phyloP scores from a whole-genome alignment of 2,113 vertebrate genomes.

The Choloepus hoffmanni region DNA sequence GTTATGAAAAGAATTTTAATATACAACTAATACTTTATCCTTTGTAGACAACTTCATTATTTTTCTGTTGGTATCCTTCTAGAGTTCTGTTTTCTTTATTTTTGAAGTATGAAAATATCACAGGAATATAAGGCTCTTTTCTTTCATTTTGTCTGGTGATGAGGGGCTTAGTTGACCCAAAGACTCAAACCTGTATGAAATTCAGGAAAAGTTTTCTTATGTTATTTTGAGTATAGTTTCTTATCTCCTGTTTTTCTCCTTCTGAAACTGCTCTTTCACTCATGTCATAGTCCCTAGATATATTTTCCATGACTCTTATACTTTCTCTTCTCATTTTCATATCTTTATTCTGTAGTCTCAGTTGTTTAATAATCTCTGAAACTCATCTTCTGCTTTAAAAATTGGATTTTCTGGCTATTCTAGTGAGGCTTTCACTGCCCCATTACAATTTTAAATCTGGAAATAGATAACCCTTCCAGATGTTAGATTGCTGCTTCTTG shows the following conservation, averaged over 20 bases:
- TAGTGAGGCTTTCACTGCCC: background rate
- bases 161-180: background rate
- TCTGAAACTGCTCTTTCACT: background rate
- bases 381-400: background rate
- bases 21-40: slow-evolving; percentile 4
- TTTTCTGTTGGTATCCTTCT: background rate
- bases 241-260: background rate
- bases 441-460: background rate
- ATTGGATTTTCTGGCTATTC: background rate
- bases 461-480: background rate
- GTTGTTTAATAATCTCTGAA: background rate
- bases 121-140: background rate
- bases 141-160: background rate
- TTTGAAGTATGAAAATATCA: slow-evolving; percentile 17
- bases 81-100: slow-evolving; percentile 46
- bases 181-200: background rate
- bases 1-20: slow-evolving; percentile 62
- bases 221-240: background rate
- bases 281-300: background rate
- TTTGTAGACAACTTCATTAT: slow-evolving; percentile 38
- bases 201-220: background rate
- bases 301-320: background rate
- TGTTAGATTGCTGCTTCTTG: background rate
- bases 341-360: background rate
- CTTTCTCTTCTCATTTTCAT: background rate